Evolutionary conservation across 2,888 invertebrate genomes (phyloP).

Genomic region (Rhogogaster chlorosoma): DNA sequence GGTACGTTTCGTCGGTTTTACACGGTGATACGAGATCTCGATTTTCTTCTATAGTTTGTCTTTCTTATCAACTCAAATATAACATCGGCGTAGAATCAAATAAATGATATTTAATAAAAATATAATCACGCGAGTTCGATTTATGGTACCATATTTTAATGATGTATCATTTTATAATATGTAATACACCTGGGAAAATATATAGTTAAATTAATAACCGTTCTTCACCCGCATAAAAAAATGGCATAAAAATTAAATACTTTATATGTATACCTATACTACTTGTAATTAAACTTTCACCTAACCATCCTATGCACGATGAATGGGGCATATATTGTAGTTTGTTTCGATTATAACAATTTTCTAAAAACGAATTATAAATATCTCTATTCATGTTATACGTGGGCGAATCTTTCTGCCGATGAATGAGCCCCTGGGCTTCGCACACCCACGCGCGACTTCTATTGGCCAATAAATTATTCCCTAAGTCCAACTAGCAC

Average conservation of each 20-base stretch:
- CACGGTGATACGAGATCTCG: background rate
- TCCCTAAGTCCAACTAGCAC: constrained; percentile 46
- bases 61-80: background rate
- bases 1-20: background rate
- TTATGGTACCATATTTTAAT: background rate
- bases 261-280: no score
- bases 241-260: background rate
- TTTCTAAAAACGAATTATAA: background rate
- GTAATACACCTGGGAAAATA: no score
- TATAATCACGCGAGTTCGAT: background rate
- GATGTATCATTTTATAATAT: background rate
- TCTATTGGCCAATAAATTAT: constrained; percentile 69
- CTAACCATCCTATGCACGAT: background rate
- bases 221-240: background rate
- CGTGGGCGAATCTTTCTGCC: constrained; percentile 35
- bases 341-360: constrained; percentile 23
- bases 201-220: no score
- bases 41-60: background rate
- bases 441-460: constrained; percentile 69
- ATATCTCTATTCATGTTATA: constrained; percentile 9
- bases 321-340: background rate
- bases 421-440: constrained; percentile 38
- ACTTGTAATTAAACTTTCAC: background rate
- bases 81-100: background rate
- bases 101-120: background rate